These are phyloP conservation scores for Setipinna tenuifilis DNA, from an alignment of 2,797 vertebrate genomes.

Conservation along the genomic window DNA sequence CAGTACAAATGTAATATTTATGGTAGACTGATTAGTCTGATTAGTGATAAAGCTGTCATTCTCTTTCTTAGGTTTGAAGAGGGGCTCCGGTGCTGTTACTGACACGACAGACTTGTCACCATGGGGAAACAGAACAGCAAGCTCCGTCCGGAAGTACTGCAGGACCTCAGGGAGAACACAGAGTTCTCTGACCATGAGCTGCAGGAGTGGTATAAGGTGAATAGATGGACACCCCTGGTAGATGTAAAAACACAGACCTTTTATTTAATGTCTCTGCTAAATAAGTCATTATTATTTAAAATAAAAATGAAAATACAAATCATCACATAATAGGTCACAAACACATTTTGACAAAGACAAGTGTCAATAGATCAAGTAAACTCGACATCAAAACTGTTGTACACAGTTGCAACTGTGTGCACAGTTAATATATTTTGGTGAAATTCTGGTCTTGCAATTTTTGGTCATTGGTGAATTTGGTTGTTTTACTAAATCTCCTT, in stretches of 20 bases:
- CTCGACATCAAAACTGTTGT: too few relatives aligned
- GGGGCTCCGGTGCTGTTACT: slow-evolving; percentile 59
- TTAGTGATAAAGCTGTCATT: slow-evolving; percentile 25
- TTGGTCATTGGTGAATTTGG: too few relatives aligned
- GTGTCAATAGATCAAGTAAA: too few relatives aligned
- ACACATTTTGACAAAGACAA: too few relatives aligned
- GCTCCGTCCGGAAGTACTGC: slow-evolving; percentile 82
- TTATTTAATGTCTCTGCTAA: background rate
- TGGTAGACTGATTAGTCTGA: background rate
- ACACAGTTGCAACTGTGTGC: background rate
- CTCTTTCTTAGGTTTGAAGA: slow-evolving; percentile 71
- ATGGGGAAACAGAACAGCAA: slow-evolving; percentile 89
- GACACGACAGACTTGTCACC: slow-evolving; percentile 60
- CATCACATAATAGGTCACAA: too few relatives aligned
- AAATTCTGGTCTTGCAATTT: background rate
- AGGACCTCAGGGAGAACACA: slow-evolving; percentile 83
- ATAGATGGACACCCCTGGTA: background rate
- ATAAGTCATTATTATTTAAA: background rate
- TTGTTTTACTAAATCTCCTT: background rate
- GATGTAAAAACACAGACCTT: background rate
- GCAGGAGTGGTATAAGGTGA: slow-evolving; percentile 86
- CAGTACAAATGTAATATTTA: background rate
- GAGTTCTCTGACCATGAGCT: slow-evolving; percentile 85
- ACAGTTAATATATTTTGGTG: background rate
- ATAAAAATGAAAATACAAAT: background rate